Evolutionary conservation across 2,797 vertebrate genomes (phyloP).

Genomic region (Chiroxiphia lanceolata): DNA sequence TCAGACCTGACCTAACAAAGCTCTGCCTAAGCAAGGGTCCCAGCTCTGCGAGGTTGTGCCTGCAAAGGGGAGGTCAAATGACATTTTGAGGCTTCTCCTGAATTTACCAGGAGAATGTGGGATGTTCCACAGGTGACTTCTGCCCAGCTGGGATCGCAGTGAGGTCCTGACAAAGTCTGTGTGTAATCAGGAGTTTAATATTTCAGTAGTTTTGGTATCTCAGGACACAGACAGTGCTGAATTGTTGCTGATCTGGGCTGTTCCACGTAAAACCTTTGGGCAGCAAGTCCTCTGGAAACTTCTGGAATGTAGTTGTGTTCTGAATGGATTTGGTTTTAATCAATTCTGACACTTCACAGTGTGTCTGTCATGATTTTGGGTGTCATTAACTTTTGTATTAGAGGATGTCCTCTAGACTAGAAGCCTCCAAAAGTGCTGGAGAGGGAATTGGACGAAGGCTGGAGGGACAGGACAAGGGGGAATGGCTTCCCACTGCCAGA

Average conservation of each 20-base stretch:
- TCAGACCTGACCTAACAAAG: neutral
- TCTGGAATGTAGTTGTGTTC: neutral
- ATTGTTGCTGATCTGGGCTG: neutral
- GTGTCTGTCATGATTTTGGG: neutral
- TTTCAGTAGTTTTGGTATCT: neutral
- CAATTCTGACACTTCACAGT: neutral
- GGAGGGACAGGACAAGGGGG: neutral
- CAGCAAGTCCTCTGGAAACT: neutral
- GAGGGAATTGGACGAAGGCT: neutral
- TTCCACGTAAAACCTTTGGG: neutral
- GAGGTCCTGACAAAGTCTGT: neutral
- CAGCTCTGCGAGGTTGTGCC: neutral
- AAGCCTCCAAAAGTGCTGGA: neutral
- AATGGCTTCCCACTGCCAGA: neutral
- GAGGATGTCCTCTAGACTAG: neutral
- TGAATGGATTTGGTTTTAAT: neutral
- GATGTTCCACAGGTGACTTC: neutral
- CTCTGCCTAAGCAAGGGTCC: neutral
- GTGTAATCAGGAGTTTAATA: neutral
- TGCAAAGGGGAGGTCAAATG: no score
- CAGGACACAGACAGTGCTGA: rapidly evolving
- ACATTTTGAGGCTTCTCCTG: neutral
- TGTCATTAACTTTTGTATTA: rapidly evolving
- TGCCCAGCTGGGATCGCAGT: rapidly evolving
- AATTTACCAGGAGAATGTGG: neutral